Evolutionary conservation across 1,140 invertebrate genomes (phyloP).

Genomic region (Drosophila funebris): DNA sequence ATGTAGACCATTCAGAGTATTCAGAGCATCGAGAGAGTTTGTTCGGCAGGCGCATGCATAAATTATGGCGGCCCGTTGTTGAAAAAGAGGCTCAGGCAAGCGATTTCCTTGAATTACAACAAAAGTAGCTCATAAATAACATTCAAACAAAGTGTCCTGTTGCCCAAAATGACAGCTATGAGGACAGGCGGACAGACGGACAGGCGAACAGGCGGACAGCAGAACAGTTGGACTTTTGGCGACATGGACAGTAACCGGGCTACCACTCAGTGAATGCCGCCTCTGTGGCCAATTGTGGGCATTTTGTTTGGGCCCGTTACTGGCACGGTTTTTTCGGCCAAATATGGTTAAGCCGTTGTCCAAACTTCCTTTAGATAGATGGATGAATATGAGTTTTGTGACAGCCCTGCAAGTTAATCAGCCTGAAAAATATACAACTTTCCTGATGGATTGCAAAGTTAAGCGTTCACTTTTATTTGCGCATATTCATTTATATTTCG

Average conservation of each 20-base stretch:
- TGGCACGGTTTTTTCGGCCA: background rate
- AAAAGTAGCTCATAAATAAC: slow-evolving; percentile 78
- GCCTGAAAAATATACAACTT: slow-evolving; percentile 29
- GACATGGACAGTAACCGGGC: background rate
- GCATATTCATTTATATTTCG: background rate
- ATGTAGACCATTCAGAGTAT: background rate
- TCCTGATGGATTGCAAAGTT: slow-evolving; percentile 34
- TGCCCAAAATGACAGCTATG: slow-evolving; percentile 42
- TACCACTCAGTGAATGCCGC: slow-evolving; percentile 3
- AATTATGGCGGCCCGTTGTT: slow-evolving; percentile 49
- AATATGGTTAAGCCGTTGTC: slow-evolving; percentile 36
- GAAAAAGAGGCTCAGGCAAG: slow-evolving; percentile 43
- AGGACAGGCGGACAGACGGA: background rate
- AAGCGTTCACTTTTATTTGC: slow-evolving; percentile 14
- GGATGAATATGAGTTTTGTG: slow-evolving; percentile 49
- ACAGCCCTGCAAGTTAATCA: slow-evolving; percentile 45
- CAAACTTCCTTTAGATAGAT: slow-evolving; percentile 36
- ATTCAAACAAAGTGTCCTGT: slow-evolving; percentile 77
- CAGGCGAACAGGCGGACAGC: background rate
- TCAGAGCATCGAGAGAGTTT: background rate
- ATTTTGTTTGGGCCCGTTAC: slow-evolving; percentile 26
- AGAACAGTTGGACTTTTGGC: background rate
- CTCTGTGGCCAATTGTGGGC: slow-evolving; percentile 15
- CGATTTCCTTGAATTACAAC: slow-evolving; percentile 78
- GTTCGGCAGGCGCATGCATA: slow-evolving; percentile 51